Percentiles rank a stretch among this genome's conserved stretches.
phyloP scores from a whole-genome alignment of 2,888 invertebrate species.

The Eristalis pertinax region DNA sequence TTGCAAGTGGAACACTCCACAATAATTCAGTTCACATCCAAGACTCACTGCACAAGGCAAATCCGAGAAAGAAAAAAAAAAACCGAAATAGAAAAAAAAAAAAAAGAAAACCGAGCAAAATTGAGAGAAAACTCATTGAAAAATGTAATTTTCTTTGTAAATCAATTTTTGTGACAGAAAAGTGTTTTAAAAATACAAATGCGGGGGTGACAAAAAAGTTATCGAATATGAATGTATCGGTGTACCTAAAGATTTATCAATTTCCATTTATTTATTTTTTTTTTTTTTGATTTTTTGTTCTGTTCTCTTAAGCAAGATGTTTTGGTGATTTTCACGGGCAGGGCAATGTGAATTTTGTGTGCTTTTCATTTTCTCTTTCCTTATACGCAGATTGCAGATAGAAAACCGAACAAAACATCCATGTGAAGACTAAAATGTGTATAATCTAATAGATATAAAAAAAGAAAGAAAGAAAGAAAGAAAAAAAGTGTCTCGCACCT shows the following conservation, averaged over 20 bases:
- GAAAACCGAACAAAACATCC: neutral
- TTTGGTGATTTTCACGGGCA: constrained; percentile 36
- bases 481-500: neutral
- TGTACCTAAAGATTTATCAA: constrained; percentile 23
- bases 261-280: too few relatives aligned
- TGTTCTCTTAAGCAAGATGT: constrained; percentile 13
- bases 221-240: constrained; percentile 44
- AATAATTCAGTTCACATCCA: constrained; percentile 39
- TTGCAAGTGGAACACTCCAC: constrained; percentile 16
- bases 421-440: constrained; percentile 15
- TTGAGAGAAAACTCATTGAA: neutral
- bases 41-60: neutral
- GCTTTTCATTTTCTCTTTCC: constrained; percentile 5
- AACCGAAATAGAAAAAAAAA: constrained; percentile 1
- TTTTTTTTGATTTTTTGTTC: constrained; percentile 1
- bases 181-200: constrained; percentile 35
- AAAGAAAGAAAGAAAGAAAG: neutral
- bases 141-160: constrained; percentile 35
- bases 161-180: constrained; percentile 11
- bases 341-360: constrained; percentile 26
- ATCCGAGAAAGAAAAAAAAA: neutral
- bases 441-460: neutral
- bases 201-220: constrained; percentile 23
- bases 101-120: neutral
- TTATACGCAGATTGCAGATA: constrained; percentile 16